Conservation (phyloP, 1,140 invertebrate species). For the Achroia grisella region DNA sequence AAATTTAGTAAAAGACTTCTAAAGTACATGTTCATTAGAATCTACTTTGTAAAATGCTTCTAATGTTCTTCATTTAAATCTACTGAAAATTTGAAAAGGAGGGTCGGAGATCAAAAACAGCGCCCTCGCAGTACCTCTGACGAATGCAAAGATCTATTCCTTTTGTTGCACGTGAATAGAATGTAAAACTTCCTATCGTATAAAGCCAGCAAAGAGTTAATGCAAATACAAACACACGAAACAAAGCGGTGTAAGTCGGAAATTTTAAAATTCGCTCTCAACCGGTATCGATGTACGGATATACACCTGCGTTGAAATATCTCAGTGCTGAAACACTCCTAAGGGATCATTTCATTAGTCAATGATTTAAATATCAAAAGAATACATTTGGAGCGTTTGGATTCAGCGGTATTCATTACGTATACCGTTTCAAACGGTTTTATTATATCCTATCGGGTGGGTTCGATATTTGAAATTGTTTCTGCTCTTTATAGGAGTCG, state of each 20-base stretch:
- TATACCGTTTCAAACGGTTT: conserved; percentile 16
- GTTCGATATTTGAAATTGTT: neutral
- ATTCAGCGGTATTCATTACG: conserved; percentile 28
- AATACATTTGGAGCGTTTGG: conserved; percentile 27
- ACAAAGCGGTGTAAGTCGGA: neutral
- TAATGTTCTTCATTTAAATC: too few species aligned
- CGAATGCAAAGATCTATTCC: too few species aligned
- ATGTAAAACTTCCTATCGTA: too few species aligned
- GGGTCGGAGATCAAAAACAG: too few species aligned
- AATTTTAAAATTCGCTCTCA: conserved; percentile 2
- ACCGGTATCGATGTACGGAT: conserved; percentile 1
- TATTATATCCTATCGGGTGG: conserved; percentile 15
- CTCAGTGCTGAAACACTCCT: conserved; percentile 5
- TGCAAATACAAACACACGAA: neutral
- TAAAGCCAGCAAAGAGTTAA: too few species aligned
- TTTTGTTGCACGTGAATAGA: too few species aligned
- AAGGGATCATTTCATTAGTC: conserved; percentile 34
- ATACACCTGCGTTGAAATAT: neutral
- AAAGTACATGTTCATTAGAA: too few species aligned
- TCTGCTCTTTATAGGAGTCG: conserved; percentile 2
- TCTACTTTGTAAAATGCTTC: too few species aligned
- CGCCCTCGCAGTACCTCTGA: too few species aligned
- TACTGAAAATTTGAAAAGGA: conserved; percentile 1
- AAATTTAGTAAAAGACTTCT: too few species aligned
- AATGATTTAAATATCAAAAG: conserved; percentile 46